A percentile compares a stretch with the other conserved stretches of the same genome.
Evolutionary conservation across 2,797 vertebrate species (phyloP).

Genomic region (Lagorchestes hirsutus): DNA sequence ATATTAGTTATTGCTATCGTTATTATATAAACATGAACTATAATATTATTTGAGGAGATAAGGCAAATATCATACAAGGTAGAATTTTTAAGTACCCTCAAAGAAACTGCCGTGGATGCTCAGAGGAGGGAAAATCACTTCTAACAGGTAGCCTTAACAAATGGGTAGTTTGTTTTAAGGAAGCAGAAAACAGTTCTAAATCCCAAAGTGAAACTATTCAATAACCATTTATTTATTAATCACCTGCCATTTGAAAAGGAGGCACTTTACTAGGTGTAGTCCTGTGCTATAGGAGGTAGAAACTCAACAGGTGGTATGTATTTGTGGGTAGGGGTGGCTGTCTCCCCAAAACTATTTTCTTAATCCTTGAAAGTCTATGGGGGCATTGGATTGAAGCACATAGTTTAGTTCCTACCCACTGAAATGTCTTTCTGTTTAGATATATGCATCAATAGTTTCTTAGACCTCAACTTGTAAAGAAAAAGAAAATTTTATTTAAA

Average conservation of each 20-base stretch:
- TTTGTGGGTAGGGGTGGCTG: not conserved
- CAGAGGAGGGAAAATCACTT: not conserved
- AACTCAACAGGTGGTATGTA: not conserved
- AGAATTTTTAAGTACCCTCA: not conserved
- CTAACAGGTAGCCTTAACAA: not conserved
- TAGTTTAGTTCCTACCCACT: not conserved
- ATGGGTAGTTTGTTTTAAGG: not conserved
- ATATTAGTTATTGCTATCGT: not conserved
- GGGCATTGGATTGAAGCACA: not conserved
- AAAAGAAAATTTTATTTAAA: not conserved
- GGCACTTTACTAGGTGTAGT: too few relatives aligned
- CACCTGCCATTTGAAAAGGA: not conserved
- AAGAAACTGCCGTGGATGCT: not conserved
- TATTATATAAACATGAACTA: not conserved
- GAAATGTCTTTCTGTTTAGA: not conserved
- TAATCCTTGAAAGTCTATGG: not conserved
- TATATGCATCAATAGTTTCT: not conserved
- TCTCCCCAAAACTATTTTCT: not conserved
- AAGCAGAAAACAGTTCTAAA: not conserved
- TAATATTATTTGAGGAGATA: not conserved
- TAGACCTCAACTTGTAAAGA: not conserved
- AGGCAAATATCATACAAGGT: not conserved
- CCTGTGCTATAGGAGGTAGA: not conserved
- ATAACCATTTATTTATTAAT: not conserved
- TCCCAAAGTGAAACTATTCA: not conserved